Conservation (phyloP, 1,140 invertebrate species). For the Drosophila rhopaloa region DNA sequence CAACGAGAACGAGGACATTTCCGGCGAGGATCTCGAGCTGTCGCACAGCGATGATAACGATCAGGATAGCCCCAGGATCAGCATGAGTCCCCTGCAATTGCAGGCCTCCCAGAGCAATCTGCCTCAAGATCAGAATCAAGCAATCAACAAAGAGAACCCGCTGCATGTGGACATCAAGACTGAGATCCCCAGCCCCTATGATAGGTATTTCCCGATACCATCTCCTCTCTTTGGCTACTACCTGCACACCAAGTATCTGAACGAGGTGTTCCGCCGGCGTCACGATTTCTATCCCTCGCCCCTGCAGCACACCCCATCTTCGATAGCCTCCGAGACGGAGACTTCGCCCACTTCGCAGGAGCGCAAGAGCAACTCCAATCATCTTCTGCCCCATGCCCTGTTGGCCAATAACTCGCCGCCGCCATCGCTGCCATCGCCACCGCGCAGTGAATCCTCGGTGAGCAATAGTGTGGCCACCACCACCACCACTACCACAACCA, state of each 20-base stretch:
- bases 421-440: slow-evolving; percentile 79
- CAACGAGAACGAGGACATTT: slow-evolving; percentile 62
- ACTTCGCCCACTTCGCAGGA: slow-evolving; percentile 58
- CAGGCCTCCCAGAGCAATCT: slow-evolving; percentile 32
- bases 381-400: slow-evolving; percentile 47
- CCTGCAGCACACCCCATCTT: slow-evolving; percentile 79
- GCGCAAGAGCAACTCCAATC: slow-evolving; percentile 32
- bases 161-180: slow-evolving; percentile 85
- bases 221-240: slow-evolving; percentile 89
- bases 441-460: slow-evolving; percentile 75
- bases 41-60: slow-evolving; percentile 73
- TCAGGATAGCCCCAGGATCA: slow-evolving; percentile 75
- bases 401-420: slow-evolving; percentile 68
- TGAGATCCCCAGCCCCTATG: slow-evolving; percentile 86
- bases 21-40: slow-evolving; percentile 71
- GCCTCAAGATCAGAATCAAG: slow-evolving; percentile 49
- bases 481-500: slow-evolving; percentile 1
- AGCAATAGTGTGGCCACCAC: slow-evolving; percentile 27
- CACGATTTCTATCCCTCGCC: slow-evolving; percentile 89
- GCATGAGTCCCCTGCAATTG: slow-evolving; percentile 77
- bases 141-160: slow-evolving; percentile 83
- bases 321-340: slow-evolving; percentile 76
- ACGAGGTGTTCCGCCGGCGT: slow-evolving; percentile 88
- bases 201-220: slow-evolving; percentile 87
- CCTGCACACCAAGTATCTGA: slow-evolving; percentile 90